Percentiles rank a stretch among this genome's conserved stretches.
Conservation (phyloP, 1,140 invertebrate species). For the Drosophila rhopaloa region DNA sequence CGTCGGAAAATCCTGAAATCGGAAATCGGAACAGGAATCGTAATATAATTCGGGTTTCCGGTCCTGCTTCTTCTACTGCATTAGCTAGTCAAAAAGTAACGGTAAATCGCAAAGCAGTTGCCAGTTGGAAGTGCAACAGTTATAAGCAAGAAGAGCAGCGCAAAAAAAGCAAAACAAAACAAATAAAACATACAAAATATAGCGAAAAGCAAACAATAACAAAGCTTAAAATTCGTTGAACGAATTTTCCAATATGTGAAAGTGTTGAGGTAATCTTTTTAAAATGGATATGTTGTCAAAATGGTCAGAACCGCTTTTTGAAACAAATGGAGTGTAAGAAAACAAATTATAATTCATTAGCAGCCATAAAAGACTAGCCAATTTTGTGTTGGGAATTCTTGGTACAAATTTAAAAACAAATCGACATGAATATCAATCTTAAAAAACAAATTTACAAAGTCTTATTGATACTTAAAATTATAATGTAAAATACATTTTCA, state of each 20-base stretch:
- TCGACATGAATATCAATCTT: background rate
- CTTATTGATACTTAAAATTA: too few relatives aligned
- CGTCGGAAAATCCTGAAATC: conserved; percentile 35
- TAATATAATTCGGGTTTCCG: conserved; percentile 34
- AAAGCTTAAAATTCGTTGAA: conserved; percentile 45
- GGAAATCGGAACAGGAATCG: conserved; percentile 38
- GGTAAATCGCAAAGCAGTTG: conserved; percentile 17
- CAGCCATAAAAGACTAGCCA: too few relatives aligned
- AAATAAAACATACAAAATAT: background rate
- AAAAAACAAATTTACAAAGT: background rate
- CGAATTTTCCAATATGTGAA: conserved; percentile 33
- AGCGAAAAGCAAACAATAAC: conserved; percentile 4
- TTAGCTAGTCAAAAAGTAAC: conserved; percentile 18
- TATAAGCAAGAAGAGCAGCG: conserved; percentile 32
- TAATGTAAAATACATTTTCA: too few relatives aligned
- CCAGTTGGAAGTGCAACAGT: conserved; percentile 38
- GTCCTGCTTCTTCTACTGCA: conserved; percentile 19
- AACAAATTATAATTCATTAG: too few relatives aligned
- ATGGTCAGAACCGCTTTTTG: too few relatives aligned
- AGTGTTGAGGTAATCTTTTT: conserved; percentile 9
- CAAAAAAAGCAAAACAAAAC: conserved; percentile 13
- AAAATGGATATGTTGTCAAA: too few relatives aligned
- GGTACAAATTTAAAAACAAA: background rate
- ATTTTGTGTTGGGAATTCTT: too few relatives aligned
- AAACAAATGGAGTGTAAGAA: too few relatives aligned